These are phyloP conservation scores for Dichetophora obliterata DNA, from an alignment of 2,888 invertebrate species.

Conservation along the genomic window DNA sequence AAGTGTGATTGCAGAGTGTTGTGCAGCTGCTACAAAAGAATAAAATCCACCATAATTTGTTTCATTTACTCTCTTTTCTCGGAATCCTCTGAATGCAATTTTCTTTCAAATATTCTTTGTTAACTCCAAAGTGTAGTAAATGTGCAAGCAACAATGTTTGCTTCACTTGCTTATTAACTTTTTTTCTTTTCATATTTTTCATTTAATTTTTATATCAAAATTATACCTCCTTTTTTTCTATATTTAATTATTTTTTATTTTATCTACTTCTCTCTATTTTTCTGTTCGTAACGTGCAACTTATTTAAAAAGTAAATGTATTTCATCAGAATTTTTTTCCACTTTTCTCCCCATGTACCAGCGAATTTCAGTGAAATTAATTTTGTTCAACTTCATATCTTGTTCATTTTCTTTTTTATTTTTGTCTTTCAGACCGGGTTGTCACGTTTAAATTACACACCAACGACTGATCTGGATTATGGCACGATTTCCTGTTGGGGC, in stretches of 20 bases:
- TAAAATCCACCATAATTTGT: too few relatives aligned
- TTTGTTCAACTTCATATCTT: conserved; percentile 23
- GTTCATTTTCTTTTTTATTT: conserved; percentile 21
- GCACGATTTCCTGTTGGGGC: conserved; percentile 89
- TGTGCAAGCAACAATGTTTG: background rate
- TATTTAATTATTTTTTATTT: background rate
- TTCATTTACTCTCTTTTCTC: too few relatives aligned
- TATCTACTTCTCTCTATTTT: background rate
- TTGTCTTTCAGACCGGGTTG: conserved; percentile 65
- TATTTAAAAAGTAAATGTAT: background rate
- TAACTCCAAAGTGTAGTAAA: background rate
- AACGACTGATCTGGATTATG: conserved; percentile 88
- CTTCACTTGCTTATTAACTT: background rate
- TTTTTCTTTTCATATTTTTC: background rate
- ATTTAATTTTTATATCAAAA: conserved; percentile 3
- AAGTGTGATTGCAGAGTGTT: too few relatives aligned
- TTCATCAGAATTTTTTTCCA: background rate
- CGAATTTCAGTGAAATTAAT: conserved; percentile 38
- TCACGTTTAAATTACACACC: conserved; percentile 86
- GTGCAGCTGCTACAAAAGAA: background rate
- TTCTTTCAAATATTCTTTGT: conserved; percentile 8
- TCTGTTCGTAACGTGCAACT: background rate
- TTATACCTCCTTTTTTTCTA: conserved; percentile 4
- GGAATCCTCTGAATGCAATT: background rate
- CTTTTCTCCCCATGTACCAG: background rate